These are phyloP conservation scores for Platyscapa corneri DNA, from an alignment of 1,140 invertebrate species.

Conservation along the genomic window DNA sequence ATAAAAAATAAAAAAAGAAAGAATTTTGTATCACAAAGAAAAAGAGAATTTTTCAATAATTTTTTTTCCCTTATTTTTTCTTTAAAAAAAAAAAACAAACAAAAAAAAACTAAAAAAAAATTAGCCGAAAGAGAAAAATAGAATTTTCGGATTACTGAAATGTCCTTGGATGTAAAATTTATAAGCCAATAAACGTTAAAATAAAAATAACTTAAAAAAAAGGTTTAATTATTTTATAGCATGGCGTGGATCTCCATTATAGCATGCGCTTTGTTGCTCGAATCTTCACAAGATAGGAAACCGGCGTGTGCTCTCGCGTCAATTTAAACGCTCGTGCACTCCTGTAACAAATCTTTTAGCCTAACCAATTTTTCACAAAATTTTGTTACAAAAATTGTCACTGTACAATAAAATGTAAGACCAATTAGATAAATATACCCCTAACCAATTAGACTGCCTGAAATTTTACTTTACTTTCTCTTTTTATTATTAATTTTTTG, in stretches of 20 bases:
- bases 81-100: conserved; percentile 29
- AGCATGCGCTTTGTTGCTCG: conserved; percentile 74
- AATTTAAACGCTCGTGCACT: conserved; percentile 61
- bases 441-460: conserved; percentile 70
- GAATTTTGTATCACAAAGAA: conserved; percentile 48
- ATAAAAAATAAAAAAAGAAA: conserved; percentile 63
- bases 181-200: conserved; percentile 56
- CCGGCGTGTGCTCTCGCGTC: conserved; percentile 67
- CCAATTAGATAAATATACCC: conserved; percentile 70
- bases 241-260: conserved; percentile 66
- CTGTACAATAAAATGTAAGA: conserved; percentile 68
- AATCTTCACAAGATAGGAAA: conserved; percentile 74
- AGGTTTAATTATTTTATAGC: conserved; percentile 58
- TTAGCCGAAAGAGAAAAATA: conserved; percentile 35
- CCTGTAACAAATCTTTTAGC: conserved; percentile 73
- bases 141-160: conserved; percentile 45
- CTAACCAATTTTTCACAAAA: conserved; percentile 69
- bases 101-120: conserved; percentile 20
- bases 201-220: conserved; percentile 61
- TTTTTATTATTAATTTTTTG: conserved; percentile 57
- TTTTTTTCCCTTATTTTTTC: conserved; percentile 33
- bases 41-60: conserved; percentile 36
- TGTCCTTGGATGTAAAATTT: conserved; percentile 29
- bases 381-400: conserved; percentile 74
- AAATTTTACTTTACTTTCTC: conserved; percentile 54